Conservation (phyloP, 35 echinoderm and acorn worm genomes). For the Strongylocentrotus purpuratus region DNA sequence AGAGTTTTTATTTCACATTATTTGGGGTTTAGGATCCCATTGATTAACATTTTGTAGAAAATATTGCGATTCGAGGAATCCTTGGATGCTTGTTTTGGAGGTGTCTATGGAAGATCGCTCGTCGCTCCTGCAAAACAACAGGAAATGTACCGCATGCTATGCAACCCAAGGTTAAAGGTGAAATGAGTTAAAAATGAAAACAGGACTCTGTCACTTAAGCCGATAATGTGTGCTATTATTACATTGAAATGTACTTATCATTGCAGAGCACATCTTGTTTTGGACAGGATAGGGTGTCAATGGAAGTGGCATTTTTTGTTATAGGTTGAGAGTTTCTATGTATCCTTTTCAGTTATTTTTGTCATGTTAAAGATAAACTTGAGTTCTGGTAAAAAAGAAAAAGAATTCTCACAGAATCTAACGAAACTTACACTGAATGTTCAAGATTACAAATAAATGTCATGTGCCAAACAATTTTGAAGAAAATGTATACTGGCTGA, state of each 20-base stretch:
- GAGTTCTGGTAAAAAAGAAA: too few relatives aligned
- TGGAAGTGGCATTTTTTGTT: background rate
- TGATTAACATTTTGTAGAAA: too few relatives aligned
- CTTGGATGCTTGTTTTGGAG: background rate
- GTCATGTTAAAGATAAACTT: too few relatives aligned
- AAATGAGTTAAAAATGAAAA: background rate
- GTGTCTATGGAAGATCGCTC: background rate
- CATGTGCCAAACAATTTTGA: too few relatives aligned
- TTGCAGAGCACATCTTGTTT: background rate
- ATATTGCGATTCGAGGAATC: background rate
- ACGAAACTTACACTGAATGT: too few relatives aligned
- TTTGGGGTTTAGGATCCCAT: too few relatives aligned
- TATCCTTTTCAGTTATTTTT: too few relatives aligned
- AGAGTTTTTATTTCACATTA: background rate
- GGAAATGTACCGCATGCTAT: slow-evolving; percentile 24
- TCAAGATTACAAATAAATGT: too few relatives aligned
- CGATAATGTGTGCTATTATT: background rate
- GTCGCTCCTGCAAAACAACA: background rate
- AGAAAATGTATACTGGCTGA: too few relatives aligned
- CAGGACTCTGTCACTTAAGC: slow-evolving; percentile 25
- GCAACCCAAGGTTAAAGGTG: background rate
- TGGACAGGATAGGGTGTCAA: background rate
- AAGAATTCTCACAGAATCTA: too few relatives aligned
- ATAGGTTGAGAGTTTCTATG: too few relatives aligned
- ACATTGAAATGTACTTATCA: background rate